These are phyloP conservation scores for Tichodroma muraria DNA, from an alignment of 2,113 vertebrate genomes.

Conservation along the genomic window DNA sequence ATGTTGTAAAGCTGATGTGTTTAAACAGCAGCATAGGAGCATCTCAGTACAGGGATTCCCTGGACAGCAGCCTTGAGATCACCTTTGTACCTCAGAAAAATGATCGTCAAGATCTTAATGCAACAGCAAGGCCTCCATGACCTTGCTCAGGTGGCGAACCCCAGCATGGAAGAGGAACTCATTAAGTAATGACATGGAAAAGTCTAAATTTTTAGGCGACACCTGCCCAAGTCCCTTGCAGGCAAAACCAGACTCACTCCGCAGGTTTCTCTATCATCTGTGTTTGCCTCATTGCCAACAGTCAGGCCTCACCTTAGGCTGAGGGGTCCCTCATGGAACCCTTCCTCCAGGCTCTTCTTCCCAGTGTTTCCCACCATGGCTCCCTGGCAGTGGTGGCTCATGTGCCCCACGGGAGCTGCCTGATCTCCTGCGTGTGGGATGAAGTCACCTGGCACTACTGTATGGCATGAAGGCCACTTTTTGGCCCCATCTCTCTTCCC, in stretches of 20 bases:
- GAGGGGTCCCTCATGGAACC: accelerated
- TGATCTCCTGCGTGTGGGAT: neutral
- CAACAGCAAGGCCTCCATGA: neutral
- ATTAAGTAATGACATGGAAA: neutral
- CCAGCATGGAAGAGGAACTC: neutral
- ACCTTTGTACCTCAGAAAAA: neutral
- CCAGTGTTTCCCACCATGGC: neutral
- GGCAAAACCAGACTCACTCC: neutral
- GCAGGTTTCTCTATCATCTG: neutral
- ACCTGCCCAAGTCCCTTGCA: neutral
- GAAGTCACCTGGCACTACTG: neutral
- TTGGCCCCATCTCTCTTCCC: neutral
- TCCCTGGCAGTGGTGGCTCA: accelerated
- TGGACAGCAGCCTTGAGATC: neutral
- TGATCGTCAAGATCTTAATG: accelerated
- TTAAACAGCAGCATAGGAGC: neutral
- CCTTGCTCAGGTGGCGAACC: neutral
- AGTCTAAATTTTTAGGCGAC: neutral
- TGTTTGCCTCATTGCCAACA: neutral
- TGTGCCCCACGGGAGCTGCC: neutral
- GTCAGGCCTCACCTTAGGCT: accelerated
- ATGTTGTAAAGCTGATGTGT: neutral
- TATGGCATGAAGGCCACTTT: neutral
- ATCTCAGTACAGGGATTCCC: neutral
- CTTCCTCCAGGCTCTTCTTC: neutral